A percentile compares a stretch with the other conserved stretches of the same genome.
Evolutionary conservation across 2,888 invertebrate genomes (phyloP).

Genomic region (Stomorhina lunata): DNA sequence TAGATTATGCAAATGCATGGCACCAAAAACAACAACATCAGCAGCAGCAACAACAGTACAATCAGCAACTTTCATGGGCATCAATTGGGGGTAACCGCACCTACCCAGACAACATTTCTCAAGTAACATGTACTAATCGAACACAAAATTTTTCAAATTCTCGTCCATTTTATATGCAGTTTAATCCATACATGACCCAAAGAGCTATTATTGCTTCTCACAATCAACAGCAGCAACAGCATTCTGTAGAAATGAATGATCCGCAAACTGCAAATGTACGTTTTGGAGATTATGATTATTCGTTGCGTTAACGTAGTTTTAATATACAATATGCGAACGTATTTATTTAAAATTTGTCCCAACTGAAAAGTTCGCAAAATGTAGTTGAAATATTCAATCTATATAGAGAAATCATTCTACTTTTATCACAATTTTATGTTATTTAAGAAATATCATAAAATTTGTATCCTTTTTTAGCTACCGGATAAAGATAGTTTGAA

Average conservation of each 20-base stretch:
- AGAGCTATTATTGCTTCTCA: slow-evolving; percentile 72
- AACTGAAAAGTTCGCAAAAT: too few relatives aligned
- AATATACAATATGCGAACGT: not conserved
- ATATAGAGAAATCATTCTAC: too few relatives aligned
- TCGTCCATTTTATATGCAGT: slow-evolving; percentile 65
- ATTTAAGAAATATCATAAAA: too few relatives aligned
- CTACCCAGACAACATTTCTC: slow-evolving; percentile 59
- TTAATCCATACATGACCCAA: slow-evolving; percentile 67
- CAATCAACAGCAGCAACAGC: slow-evolving; percentile 49
- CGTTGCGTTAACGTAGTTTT: slow-evolving; percentile 64
- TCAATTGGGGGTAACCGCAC: slow-evolving; percentile 54
- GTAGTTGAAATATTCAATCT: too few relatives aligned
- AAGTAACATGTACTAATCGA: slow-evolving; percentile 66
- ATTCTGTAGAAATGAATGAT: slow-evolving; percentile 59
- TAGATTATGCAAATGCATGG: slow-evolving; percentile 71
- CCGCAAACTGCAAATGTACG: slow-evolving; percentile 62
- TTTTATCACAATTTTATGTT: too few relatives aligned
- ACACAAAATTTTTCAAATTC: slow-evolving; percentile 71
- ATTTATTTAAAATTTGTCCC: too few relatives aligned
- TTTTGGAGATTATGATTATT: slow-evolving; percentile 66
- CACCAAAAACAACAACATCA: slow-evolving; percentile 68
- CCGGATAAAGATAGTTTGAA: too few relatives aligned
- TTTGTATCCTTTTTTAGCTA: too few relatives aligned
- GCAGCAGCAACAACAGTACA: slow-evolving; percentile 53
- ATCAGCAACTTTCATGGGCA: slow-evolving; percentile 46